phyloP scores from a whole-genome alignment of 2,888 invertebrate species.

The Apamea epomidion region DNA sequence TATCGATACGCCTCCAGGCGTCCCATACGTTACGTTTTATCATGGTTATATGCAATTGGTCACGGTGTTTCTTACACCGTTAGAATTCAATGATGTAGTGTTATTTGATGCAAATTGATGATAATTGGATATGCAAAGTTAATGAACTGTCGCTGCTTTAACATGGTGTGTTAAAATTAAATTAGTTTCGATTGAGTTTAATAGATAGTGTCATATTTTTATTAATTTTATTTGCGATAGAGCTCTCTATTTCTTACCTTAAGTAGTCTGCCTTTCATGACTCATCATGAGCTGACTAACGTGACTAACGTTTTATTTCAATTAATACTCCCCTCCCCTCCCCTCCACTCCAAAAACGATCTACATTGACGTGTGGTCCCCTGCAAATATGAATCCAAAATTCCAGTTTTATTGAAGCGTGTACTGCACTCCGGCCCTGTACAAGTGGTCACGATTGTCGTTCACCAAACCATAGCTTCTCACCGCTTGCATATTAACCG shows the following conservation, averaged over 20 bases:
- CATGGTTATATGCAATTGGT: constrained; percentile 42
- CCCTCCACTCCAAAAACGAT: background rate
- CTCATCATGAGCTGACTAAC: background rate
- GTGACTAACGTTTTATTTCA: background rate
- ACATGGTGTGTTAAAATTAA: constrained; percentile 23
- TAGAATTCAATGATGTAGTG: constrained; percentile 45
- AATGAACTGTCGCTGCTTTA: constrained; percentile 28
- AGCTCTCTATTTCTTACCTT: background rate
- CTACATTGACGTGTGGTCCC: background rate
- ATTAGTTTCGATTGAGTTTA: constrained; percentile 10
- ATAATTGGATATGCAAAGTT: constrained; percentile 37
- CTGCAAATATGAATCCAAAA: background rate
- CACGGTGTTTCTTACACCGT: constrained; percentile 54
- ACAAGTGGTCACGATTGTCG: constrained; percentile 27
- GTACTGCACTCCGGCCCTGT: constrained; percentile 21
- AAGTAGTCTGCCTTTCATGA: background rate
- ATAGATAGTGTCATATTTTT: constrained; percentile 6
- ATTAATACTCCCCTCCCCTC: background rate
- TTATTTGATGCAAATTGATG: constrained; percentile 48
- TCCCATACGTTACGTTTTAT: constrained; percentile 30
- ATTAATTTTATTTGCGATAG: background rate
- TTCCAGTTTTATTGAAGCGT: background rate
- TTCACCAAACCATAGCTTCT: constrained; percentile 28
- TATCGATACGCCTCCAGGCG: constrained; percentile 25
- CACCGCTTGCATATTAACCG: constrained; percentile 48